Conservation (phyloP, 2,113 vertebrate species). For the Rostratula benghalensis region DNA sequence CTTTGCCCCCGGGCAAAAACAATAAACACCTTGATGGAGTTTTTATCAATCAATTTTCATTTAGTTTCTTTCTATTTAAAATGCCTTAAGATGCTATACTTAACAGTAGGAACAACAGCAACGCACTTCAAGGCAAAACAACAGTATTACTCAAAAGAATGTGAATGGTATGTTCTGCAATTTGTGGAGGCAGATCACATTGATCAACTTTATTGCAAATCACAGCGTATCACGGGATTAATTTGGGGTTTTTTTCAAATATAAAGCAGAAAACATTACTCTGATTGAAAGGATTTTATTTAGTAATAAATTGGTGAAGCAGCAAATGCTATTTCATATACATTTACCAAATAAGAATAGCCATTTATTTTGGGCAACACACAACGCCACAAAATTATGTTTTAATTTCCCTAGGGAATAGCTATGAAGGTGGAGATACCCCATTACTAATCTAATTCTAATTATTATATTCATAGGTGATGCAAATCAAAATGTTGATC, state of each 20-base stretch:
- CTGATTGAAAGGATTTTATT: slow-evolving; percentile 25
- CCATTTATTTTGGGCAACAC: not conserved
- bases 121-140: slow-evolving; percentile 35
- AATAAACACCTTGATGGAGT: slow-evolving; percentile 55
- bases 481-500: not conserved
- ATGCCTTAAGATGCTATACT: slow-evolving; percentile 29
- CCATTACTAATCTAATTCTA: not conserved
- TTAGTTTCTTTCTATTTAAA: slow-evolving; percentile 59
- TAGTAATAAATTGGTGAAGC: not conserved
- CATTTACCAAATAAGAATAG: not conserved
- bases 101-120: slow-evolving; percentile 33
- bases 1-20: slow-evolving; percentile 48
- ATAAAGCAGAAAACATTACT: slow-evolving; percentile 26
- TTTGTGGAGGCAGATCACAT: slow-evolving; percentile 37
- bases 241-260: not conserved
- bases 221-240: slow-evolving; percentile 2
- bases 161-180: slow-evolving; percentile 11
- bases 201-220: slow-evolving; percentile 63
- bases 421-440: not conserved
- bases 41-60: slow-evolving; percentile 71
- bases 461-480: not conserved
- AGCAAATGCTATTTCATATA: not conserved
- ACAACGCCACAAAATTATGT: not conserved
- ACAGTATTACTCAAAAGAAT: slow-evolving; percentile 42
- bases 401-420: not conserved